Percentiles rank a stretch among this genome's conserved stretches.
These are phyloP conservation scores for Apistogramma diplotaenia DNA, from an alignment of 2,113 vertebrate species.

Conservation along the genomic window DNA sequence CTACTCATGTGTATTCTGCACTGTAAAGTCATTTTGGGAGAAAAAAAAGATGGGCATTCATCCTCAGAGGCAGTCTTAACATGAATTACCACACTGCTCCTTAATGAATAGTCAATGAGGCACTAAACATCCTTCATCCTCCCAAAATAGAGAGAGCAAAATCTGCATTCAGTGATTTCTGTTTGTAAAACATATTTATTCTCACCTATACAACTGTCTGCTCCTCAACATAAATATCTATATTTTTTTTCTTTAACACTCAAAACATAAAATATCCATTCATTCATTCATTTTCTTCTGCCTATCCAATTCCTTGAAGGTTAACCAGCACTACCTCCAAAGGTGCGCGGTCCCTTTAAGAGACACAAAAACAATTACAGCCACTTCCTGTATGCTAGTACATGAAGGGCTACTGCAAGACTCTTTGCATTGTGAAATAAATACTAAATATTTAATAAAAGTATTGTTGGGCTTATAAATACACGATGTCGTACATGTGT, in stretches of 20 bases:
- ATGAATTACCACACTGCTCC: not conserved
- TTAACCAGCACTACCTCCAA: not conserved
- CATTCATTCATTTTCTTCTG: too few species aligned
- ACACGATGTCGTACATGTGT: not conserved
- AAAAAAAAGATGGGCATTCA: not conserved
- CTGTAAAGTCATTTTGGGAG: not conserved
- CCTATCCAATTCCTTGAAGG: not conserved
- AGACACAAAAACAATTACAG: not conserved
- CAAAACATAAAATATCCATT: not conserved
- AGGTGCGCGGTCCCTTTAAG: conserved; percentile 61
- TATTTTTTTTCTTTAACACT: not conserved
- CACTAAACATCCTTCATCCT: not conserved
- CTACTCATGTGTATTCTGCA: not conserved
- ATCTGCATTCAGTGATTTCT: not conserved
- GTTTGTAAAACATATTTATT: not conserved
- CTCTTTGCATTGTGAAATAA: not conserved
- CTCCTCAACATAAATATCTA: not conserved
- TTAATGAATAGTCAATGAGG: not conserved
- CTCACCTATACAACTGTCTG: not conserved
- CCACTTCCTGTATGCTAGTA: conserved; percentile 40
- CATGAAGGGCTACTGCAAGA: not conserved
- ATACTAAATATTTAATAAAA: not conserved
- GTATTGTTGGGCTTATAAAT: not conserved
- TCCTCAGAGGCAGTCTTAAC: not conserved
- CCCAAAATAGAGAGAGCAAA: not conserved